Percentiles rank a stretch among this genome's conserved stretches.
Evolutionary conservation across 2,797 vertebrate species (phyloP).

Genomic region (Sebastes cheni): DNA sequence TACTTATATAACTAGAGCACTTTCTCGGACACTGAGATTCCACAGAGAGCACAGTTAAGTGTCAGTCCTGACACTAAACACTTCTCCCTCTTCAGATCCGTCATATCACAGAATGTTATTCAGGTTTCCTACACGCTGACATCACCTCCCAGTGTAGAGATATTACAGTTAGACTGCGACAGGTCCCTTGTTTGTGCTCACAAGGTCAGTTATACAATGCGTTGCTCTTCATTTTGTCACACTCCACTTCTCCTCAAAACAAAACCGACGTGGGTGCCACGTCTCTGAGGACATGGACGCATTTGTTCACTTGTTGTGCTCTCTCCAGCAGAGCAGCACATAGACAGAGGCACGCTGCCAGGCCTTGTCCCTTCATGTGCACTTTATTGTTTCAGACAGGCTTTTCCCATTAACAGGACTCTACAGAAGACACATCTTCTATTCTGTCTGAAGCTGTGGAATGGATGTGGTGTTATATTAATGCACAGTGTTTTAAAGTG

Average conservation of each 20-base stretch:
- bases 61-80: conserved; percentile 43
- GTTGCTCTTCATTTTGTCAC: conserved; percentile 48
- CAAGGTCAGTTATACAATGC: conserved; percentile 61
- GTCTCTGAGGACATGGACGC: background rate
- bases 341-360: conserved; percentile 23
- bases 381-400: conserved; percentile 14
- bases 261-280: conserved; percentile 14
- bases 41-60: conserved; percentile 31
- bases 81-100: conserved; percentile 22
- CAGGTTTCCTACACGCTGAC: conserved; percentile 6
- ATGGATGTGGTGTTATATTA: background rate
- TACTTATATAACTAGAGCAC: background rate
- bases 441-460: background rate
- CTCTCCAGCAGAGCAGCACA: conserved; percentile 37
- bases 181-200: conserved; percentile 24
- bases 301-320: conserved; percentile 20
- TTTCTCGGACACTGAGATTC: conserved; percentile 28
- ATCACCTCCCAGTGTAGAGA: conserved; percentile 9
- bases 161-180: background rate
- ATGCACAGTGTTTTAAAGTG: background rate
- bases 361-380: conserved; percentile 10
- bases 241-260: conserved; percentile 61
- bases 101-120: background rate
- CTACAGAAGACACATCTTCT: background rate
- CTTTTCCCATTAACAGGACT: background rate